A percentile compares a stretch with the other conserved stretches of the same genome.
Conservation (phyloP, 2,888 invertebrate genomes). For the Gandaritis pyraliata region DNA sequence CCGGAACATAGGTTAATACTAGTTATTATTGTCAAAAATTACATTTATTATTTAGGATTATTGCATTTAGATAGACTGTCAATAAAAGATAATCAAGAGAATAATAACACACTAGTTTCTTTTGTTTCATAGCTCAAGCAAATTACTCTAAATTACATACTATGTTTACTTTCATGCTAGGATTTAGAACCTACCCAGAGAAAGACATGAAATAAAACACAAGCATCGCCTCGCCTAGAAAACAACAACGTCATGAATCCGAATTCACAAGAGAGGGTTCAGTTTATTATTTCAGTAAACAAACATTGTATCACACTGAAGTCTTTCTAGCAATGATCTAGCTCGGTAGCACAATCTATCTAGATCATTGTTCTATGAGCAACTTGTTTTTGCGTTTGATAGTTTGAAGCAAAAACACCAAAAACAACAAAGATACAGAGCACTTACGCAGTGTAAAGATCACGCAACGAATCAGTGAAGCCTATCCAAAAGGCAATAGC, state of each 20-base stretch:
- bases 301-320: not conserved
- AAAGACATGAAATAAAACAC: not conserved
- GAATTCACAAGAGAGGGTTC: not conserved
- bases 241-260: slow-evolving; percentile 1
- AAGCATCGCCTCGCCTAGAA: not conserved
- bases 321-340: no score
- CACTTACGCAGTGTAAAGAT: slow-evolving; percentile 69
- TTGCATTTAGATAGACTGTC: no score
- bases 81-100: no score
- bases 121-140: no score
- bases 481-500: slow-evolving; percentile 39
- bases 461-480: slow-evolving; percentile 50
- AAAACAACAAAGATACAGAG: slow-evolving; percentile 77
- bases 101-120: no score
- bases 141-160: no score
- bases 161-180: no score
- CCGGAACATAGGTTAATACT: no score
- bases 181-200: not conserved
- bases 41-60: no score
- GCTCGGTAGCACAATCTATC: slow-evolving; percentile 23
- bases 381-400: slow-evolving; percentile 66
- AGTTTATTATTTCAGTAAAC: not conserved
- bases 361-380: slow-evolving; percentile 52
- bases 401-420: slow-evolving; percentile 63
- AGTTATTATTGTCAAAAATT: no score